Conservation (phyloP, 2,888 invertebrate genomes). For the Cerceris rybyensis region DNA sequence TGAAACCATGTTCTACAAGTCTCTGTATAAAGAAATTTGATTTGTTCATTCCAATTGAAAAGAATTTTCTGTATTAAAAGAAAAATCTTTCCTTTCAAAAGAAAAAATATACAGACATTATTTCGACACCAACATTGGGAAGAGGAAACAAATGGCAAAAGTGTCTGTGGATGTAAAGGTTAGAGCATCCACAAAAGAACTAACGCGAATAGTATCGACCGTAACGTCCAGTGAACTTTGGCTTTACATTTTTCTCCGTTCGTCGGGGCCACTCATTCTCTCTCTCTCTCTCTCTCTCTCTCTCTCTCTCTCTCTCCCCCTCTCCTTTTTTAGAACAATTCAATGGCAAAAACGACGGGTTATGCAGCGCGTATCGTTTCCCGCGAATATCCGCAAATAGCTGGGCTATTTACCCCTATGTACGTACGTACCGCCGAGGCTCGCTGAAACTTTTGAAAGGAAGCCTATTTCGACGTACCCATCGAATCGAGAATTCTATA, state of each 20-base stretch:
- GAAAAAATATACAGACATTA: background rate
- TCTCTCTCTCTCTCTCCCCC: background rate
- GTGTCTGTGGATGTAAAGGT: background rate
- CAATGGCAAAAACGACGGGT: conserved; percentile 31
- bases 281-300: conserved; percentile 4
- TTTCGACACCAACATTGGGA: background rate
- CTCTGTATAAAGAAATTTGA: background rate
- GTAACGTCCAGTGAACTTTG: conserved; percentile 1
- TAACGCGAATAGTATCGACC: conserved; percentile 11
- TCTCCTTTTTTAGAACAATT: conserved; percentile 29
- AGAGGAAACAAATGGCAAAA: conserved; percentile 7
- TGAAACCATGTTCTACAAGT: background rate
- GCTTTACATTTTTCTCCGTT: conserved; percentile 17
- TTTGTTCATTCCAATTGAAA: background rate
- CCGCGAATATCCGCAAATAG: conserved; percentile 52
- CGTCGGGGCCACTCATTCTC: background rate
- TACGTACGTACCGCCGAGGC: conserved; percentile 2
- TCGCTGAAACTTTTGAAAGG: conserved; percentile 50
- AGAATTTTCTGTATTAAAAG: background rate
- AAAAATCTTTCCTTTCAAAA: background rate
- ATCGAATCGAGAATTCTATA: conserved; percentile 30
- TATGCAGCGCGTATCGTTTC: conserved; percentile 40
- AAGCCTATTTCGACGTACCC: conserved; percentile 39
- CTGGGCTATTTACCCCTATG: conserved; percentile 42
- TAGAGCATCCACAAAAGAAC: conserved; percentile 2